phyloP scores from a whole-genome alignment of 1,140 invertebrate genomes.

The Drosophila seguyi region DNA sequence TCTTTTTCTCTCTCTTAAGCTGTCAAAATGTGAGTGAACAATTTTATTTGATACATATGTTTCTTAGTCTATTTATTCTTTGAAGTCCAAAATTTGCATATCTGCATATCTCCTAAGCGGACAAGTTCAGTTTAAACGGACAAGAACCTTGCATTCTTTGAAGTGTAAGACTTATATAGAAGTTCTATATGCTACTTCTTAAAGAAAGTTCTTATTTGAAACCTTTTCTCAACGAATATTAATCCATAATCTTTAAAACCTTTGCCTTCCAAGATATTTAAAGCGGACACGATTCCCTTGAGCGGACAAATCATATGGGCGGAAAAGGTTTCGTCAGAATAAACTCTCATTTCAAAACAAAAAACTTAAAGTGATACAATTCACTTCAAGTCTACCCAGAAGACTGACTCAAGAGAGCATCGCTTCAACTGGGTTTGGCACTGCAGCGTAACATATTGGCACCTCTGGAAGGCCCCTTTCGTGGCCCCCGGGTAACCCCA shows the following conservation, averaged over 20 bases:
- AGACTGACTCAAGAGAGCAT: neutral
- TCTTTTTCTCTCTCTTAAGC: too few species aligned
- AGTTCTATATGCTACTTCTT: too few species aligned
- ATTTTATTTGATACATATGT: too few species aligned
- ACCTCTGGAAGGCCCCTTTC: constrained; percentile 13
- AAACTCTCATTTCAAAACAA: neutral
- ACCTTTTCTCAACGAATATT: neutral
- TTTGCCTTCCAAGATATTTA: neutral
- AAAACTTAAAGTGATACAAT: neutral
- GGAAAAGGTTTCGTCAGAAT: too few species aligned
- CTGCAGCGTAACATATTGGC: constrained; percentile 28
- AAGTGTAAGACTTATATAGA: neutral
- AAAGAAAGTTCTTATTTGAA: neutral
- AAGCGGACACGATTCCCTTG: neutral
- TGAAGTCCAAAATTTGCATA: too few species aligned
- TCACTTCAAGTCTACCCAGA: neutral
- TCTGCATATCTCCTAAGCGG: too few species aligned
- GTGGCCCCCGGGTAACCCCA: constrained; percentile 11
- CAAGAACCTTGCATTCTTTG: neutral
- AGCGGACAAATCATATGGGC: neutral
- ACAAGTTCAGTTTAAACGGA: neutral
- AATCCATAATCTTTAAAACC: neutral
- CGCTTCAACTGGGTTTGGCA: constrained; percentile 3
- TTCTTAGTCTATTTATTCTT: too few species aligned
- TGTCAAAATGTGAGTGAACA: too few species aligned